Base-by-base conservation (phyloP, 2,888 invertebrate genomes). In the Mesorhabditis spiculigera region DNA sequence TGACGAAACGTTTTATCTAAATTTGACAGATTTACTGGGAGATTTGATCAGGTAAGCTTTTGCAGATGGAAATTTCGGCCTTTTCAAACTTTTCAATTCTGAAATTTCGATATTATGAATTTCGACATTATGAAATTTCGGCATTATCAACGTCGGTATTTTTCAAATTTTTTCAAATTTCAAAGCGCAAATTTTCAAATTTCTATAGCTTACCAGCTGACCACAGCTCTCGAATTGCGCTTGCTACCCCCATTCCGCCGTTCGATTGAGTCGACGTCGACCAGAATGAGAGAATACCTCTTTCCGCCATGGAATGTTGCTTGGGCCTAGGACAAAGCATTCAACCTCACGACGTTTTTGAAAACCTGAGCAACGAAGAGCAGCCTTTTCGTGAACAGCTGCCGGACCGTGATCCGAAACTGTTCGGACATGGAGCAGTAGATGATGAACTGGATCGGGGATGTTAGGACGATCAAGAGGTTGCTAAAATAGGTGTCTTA, bases 361-460 rank as follows among this genome's bases (percentile, higher is more conserved):
- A 28, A 28, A 13, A 50, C 73, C 68, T 76, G 82, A 5, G 82
- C 76, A 28, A 81, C 78, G 66, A 82, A 82, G 61, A 82, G 71
- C 4, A 78, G 71, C 28, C n/a, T n/a, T n/a, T n/a, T n/a, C 73
- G 70, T 5, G 81, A 94, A 94, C 50, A 90, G 83, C 66, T 88
- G 92, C 82, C 93, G 93, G 86, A 94, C 94, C 0, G 94, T 94
- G 86, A 94, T 93, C 13, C 94, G 89, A 87, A 95, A 95, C 86
- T 94, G 94, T 50, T 93, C 89, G 45, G 93, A 93, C 95, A 95
- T 95, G 6, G 93, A 93, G 86, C 94, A 95, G 86, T 95, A 95
- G 77, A 95, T 94, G 73, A 93, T 93, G 85, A 95, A 94, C 87
- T 95, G 94, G 70, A 88, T 75, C 10, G 94, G 94, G 87, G 94